Base-by-base conservation (phyloP, 1,140 invertebrate genomes). In the Drosophila lacertosa region DNA sequence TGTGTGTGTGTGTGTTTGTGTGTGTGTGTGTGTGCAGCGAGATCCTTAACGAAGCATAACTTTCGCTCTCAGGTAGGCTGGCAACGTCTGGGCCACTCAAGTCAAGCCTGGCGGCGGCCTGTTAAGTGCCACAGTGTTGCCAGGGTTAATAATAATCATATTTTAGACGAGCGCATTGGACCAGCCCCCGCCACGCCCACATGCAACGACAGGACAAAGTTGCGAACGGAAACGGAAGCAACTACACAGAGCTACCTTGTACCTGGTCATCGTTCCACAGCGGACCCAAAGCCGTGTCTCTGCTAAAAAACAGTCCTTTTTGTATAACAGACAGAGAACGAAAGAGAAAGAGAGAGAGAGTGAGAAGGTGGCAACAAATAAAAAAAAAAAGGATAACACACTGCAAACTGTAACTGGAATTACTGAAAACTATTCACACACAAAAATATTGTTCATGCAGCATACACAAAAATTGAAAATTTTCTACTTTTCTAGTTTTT, bases 71-170 rank as follows among this genome's bases (percentile, higher is more conserved):
- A 77, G 81, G 77, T 42, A 33, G 58, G 42, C 51, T 51, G 48
- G 40, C 78, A 68, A 37, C 40, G 60, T 71, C 81, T 65, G 69
- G 58, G 45, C 72, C 66, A 65, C 80, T 84, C 76, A 72, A 75
- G 26, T 66, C 37, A 18, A 63, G 69, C 39, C 57, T 37, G 55
- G 35, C 54, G 63, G 60, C 71, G 57, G 68, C 55, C 51, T 68
- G 76, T 60, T 79, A 73, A 73, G 76, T 79, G 69, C 63, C 81
- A 74, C 64, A 74, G 15, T 26, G 48, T 73, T 76, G 51, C 68
- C 39, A 65, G 77, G 77, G 82, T 86, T 86, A 86, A 86, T 86
- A 86, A 81, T 86, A 88, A 88, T 86, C 82, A 86, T 86, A 86
- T 88, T 81, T 86, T 86, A 77, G 77, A 65, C 42, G 67, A 66